phyloP scores from a whole-genome alignment of 2,113 vertebrate species.

The Hemibagrus wyckioides region DNA sequence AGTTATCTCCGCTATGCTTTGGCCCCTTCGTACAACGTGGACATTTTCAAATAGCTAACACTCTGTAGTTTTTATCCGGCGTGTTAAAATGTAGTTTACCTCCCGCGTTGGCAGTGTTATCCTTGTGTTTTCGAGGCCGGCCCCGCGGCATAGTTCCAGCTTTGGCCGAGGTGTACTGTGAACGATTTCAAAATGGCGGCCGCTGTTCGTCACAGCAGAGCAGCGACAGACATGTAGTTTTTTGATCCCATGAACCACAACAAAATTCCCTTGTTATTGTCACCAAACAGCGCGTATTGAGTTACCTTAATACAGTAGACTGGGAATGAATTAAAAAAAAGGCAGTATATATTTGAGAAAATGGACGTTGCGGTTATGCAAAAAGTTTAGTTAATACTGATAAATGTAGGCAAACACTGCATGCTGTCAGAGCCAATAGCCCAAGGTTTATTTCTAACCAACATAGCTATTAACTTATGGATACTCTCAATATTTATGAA shows the following conservation, averaged over 20 bases:
- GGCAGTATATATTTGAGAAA: background rate
- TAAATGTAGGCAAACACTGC: background rate
- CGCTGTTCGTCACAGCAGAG: conserved; percentile 43
- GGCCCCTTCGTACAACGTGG: conserved; percentile 48
- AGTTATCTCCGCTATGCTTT: conserved; percentile 62
- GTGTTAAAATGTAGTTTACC: conserved; percentile 81
- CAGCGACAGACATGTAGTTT: conserved; percentile 32
- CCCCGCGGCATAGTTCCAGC: conserved; percentile 95
- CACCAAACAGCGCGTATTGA: too few relatives aligned
- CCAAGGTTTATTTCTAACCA: background rate
- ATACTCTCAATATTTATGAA: background rate
- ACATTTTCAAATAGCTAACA: conserved; percentile 58
- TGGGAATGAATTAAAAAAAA: background rate
- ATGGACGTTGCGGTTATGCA: background rate
- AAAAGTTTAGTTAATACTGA: background rate
- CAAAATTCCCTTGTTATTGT: background rate
- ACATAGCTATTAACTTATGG: background rate
- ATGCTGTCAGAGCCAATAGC: background rate
- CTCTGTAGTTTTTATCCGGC: conserved; percentile 68
- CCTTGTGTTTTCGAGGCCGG: conserved; percentile 88
- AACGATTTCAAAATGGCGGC: conserved; percentile 81
- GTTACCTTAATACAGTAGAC: background rate
- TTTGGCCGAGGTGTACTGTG: conserved; percentile 79
- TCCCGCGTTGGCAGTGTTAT: conserved; percentile 80
- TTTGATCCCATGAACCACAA: background rate